Percentiles rank a stretch among this genome's conserved stretches.
Evolutionary conservation across 2,797 vertebrate genomes (phyloP).

Genomic region (Oophaga sylvatica): DNA sequence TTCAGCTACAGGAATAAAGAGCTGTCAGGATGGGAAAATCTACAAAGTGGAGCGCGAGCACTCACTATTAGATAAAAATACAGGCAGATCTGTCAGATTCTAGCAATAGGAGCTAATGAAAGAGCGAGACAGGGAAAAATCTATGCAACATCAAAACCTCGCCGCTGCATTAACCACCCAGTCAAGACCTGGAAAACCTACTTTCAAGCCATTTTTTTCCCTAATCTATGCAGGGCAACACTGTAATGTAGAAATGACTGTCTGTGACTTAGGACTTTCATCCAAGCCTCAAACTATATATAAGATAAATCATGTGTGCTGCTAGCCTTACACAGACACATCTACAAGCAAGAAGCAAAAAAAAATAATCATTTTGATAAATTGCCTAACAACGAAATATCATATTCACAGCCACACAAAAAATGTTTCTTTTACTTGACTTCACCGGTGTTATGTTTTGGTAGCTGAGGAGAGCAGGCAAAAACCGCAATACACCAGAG

Average conservation of each 20-base stretch:
- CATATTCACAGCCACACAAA: too few relatives aligned
- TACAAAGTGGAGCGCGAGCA: slow-evolving; percentile 32
- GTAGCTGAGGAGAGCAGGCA: too few relatives aligned
- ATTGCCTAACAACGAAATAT: too few relatives aligned
- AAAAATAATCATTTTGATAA: too few relatives aligned
- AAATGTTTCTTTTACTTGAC: too few relatives aligned
- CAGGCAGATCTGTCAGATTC: slow-evolving; percentile 29
- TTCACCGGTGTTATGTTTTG: too few relatives aligned
- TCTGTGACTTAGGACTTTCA: not conserved
- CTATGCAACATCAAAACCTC: slow-evolving; percentile 18
- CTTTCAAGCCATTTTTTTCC: not conserved
- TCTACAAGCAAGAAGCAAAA: too few relatives aligned
- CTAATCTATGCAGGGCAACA: not conserved
- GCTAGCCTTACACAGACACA: too few relatives aligned
- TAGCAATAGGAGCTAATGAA: slow-evolving; percentile 25
- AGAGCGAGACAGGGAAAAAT: slow-evolving; percentile 5
- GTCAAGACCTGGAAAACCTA: not conserved
- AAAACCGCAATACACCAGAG: too few relatives aligned
- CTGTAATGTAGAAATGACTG: not conserved
- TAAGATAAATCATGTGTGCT: too few relatives aligned
- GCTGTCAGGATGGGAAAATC: slow-evolving; percentile 23
- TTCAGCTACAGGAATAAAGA: slow-evolving; percentile 37
- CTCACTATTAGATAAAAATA: slow-evolving; percentile 38
- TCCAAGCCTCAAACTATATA: not conserved
- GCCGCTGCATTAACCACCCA: slow-evolving; percentile 15